Base-by-base conservation (phyloP, 1,140 invertebrate genomes). In the Drosophila kohkoa region DNA sequence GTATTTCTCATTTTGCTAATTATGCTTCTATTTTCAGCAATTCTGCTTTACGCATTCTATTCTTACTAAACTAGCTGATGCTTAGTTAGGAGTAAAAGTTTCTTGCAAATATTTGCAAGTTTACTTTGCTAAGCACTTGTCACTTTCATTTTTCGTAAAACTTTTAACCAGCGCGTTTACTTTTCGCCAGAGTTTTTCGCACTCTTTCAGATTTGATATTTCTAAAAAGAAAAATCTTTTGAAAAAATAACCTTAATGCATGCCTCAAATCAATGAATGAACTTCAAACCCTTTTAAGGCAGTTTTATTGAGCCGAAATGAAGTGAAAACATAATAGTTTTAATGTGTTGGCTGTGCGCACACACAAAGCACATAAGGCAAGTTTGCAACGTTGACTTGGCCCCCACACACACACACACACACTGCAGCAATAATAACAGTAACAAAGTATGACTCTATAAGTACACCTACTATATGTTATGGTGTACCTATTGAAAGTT, bases 401-500 rank as follows among this genome's bases (percentile, higher is more conserved):
- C 54, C 54, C 54, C 41, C 54, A 57, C 54, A 30, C n/a, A 7
- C 10, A 30, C 28, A 30, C 28, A 32, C 2, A 20, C 54, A 57
- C 54, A 57, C 54, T n/a, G 5, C 16, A 41, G 35, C 32, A 57
- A 55, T 55, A 55, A 38, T 55, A 55, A 55, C 32, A 16, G 32
- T 35, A 16, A 57, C 54, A 57, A 57, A 15, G 51, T 35, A 54
- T 35, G 38, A 35, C 35, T 57, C 35, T 57, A 48, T 20, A 48
- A 16, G 46, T 48, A 48, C 55, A 43, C 10, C 38, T 15, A 58
- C 16, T 58, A n/a, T 43, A 58, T 43, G 3, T 25, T 25, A 25
- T 25, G 20, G 20, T 25, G 6, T 15, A 48, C 43, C 13, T 16
- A 60, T 63, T 63, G 59, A 63, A 63, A 49, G 48, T 48, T 51